Conservation (phyloP, 2,797 vertebrate species). For the Graptemys geographica region DNA sequence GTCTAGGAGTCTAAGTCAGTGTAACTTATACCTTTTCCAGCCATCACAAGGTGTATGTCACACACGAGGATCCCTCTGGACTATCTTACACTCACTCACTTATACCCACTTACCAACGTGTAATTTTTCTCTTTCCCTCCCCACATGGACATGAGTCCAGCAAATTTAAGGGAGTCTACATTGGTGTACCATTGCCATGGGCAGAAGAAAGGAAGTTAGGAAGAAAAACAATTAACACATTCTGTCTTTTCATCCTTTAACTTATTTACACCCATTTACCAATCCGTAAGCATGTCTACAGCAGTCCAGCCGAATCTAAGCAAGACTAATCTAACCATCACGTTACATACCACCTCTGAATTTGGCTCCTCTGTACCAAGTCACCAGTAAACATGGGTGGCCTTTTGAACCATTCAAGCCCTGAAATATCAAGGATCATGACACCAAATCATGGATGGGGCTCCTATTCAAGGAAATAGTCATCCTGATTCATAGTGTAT, state of each 20-base stretch:
- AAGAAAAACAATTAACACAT: background rate
- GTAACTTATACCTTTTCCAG: background rate
- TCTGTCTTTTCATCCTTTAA: background rate
- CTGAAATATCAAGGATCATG: background rate
- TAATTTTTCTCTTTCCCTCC: background rate
- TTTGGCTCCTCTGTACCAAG: background rate
- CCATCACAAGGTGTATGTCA: background rate
- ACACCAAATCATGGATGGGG: background rate
- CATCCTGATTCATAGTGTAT: background rate
- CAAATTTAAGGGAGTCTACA: background rate
- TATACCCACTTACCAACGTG: background rate
- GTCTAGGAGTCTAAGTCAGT: background rate
- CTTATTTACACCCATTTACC: background rate
- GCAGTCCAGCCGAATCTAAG: background rate
- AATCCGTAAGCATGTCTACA: background rate
- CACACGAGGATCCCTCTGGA: background rate
- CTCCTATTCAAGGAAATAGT: background rate
- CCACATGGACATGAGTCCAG: background rate
- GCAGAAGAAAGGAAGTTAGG: background rate
- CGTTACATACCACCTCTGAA: background rate
- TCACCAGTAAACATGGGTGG: background rate
- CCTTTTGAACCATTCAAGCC: background rate
- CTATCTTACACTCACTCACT: background rate
- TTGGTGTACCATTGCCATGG: background rate
- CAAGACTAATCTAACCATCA: background rate